Evolutionary conservation across 2,888 invertebrate species (phyloP).

Genomic region (Rotaria macrura): DNA sequence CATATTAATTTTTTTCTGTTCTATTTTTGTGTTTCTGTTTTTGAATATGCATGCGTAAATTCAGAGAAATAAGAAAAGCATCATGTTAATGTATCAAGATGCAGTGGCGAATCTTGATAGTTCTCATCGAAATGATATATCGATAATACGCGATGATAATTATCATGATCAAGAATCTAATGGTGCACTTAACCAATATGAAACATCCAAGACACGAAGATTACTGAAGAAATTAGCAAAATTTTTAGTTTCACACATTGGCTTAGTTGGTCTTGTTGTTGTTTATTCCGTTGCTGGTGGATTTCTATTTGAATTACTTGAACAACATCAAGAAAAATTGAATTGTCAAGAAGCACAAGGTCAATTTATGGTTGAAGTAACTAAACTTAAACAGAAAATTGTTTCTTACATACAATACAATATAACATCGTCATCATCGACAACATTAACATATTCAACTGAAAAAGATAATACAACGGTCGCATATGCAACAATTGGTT

Average conservation of each 20-base stretch:
- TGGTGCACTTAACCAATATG: not conserved
- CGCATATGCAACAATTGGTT: slow-evolving; percentile 28
- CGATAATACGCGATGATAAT: not conserved
- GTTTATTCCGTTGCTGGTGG: slow-evolving; percentile 31
- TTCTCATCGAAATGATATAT: not conserved
- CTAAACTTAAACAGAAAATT: slow-evolving; percentile 35
- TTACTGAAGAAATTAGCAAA: slow-evolving; percentile 42
- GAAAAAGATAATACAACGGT: slow-evolving; percentile 29
- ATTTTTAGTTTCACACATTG: slow-evolving; percentile 37
- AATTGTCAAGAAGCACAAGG: slow-evolving; percentile 40
- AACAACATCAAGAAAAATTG: slow-evolving; percentile 30
- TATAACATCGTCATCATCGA: not conserved
- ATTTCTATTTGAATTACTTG: slow-evolving; percentile 30
- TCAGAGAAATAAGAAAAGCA: not conserved
- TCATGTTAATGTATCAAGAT: not conserved
- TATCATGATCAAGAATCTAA: not conserved
- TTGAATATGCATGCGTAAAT: not conserved
- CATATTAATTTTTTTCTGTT: not conserved
- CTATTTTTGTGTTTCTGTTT: not conserved
- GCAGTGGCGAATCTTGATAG: not conserved
- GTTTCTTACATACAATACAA: slow-evolving; percentile 31
- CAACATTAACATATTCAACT: not conserved
- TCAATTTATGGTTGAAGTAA: slow-evolving; percentile 48
- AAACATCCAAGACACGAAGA: not conserved
- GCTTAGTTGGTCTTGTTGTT: slow-evolving; percentile 30